Evolutionary conservation across 2,888 invertebrate genomes (phyloP), one percentile per base, ranked within the genome.

Genomic region (Hylaea fasciaria): DNA sequence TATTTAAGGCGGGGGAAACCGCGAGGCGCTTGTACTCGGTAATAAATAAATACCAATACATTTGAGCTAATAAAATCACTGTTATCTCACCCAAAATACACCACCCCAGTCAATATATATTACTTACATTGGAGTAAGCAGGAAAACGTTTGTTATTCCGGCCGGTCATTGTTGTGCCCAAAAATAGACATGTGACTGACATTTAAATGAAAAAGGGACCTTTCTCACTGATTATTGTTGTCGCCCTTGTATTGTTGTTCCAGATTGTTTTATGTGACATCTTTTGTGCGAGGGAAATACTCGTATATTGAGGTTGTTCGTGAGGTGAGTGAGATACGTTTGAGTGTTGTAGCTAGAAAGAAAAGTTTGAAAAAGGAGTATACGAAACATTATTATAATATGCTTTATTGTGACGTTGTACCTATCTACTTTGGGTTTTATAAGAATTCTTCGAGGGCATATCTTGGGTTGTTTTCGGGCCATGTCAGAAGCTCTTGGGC

Each of bases 211-310:
- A 57, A 60, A 66, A 62, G 60, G 60, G 53, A 62, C 62, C 44
- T 57, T 47, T 57, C 51, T 45, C 45, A 56, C 52, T 51, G 53
- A 65, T 65, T 48, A 62, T 64, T 47, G 64, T 65, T 62, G 48
- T 45, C 64, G 39, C 56, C 56, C 64, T 57, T 32, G 60, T 55
- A 61, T 63, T 68, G 62, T 65, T 57, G 61, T 64, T 57, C 50
- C 52, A 56, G 62, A 66, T 65, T 66, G 68, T 66, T 66, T 61
- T 48, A 55, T 45, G 60, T 56, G 69, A 69, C 69, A 45, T 60
- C 62, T 59, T 61, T 65, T 69, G 67, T 65, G 52, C 14, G 48
- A 52, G 39, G 35, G 52, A 56, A 60, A 64, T 65, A n/a, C n/a
- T n/a, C n/a, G n/a, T n/a, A 57, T 64, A 67, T 64, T 69, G 50